Evolutionary conservation across 2,113 vertebrate species (phyloP).

Genomic region (Alligator mississippiensis): DNA sequence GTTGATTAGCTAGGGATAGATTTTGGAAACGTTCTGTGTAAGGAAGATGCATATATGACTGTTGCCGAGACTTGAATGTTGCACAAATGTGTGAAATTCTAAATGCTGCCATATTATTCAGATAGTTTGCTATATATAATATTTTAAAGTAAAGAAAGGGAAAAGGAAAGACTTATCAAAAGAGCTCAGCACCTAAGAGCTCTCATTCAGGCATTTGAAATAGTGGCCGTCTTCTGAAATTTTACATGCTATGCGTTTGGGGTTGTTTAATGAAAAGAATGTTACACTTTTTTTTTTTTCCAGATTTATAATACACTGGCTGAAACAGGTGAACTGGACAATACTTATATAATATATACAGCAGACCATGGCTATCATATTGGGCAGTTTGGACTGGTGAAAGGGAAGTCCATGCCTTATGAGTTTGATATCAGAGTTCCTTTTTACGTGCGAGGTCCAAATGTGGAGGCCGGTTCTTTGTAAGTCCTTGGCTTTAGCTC

Average conservation of each 20-base stretch:
- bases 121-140: background rate
- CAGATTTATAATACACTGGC: conserved; percentile 92
- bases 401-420: conserved; percentile 98
- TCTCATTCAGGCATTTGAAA: background rate
- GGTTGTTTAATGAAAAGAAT: background rate
- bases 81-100: background rate
- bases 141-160: background rate
- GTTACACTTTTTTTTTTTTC: background rate
- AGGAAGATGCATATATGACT: background rate
- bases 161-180: background rate
- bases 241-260: background rate
- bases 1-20: background rate
- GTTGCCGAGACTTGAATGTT: background rate
- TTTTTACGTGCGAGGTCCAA: conserved; percentile 94
- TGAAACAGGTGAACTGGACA: conserved; percentile 94
- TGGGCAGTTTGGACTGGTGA: conserved; percentile 96
- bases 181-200: background rate
- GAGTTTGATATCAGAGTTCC: conserved; percentile 97
- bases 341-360: conserved; percentile 95
- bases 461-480: conserved; percentile 92
- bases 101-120: conserved; percentile 4
- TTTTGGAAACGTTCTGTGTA: conserved; percentile 12
- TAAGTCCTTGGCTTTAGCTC: conserved; percentile 75
- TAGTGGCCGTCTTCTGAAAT: background rate
- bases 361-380: conserved; percentile 98